Conservation (phyloP, 2,888 invertebrate genomes). For the Drosophila acutilabella region DNA sequence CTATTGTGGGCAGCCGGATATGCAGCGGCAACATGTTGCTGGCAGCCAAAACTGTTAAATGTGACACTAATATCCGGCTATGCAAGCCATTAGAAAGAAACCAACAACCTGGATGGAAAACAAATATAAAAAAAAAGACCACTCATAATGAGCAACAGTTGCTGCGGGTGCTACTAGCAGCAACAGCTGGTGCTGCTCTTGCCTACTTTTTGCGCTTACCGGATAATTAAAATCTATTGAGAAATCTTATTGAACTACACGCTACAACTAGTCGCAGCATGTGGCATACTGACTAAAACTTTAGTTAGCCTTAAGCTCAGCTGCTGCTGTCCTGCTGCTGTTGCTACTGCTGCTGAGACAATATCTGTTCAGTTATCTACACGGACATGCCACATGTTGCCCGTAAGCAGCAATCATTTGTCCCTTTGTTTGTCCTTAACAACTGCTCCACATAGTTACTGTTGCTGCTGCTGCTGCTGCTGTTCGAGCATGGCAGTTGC, state of each 20-base stretch:
- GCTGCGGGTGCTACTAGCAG: constrained; percentile 25
- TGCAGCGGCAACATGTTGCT: constrained; percentile 73
- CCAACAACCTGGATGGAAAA: neutral
- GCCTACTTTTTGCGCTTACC: constrained; percentile 3
- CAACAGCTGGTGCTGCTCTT: constrained; percentile 15
- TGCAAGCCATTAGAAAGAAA: constrained; percentile 36
- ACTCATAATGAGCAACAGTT: constrained; percentile 61
- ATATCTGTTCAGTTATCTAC: constrained; percentile 44
- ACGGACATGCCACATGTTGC: constrained; percentile 56
- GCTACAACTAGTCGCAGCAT: constrained; percentile 39
- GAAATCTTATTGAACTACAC: constrained; percentile 14
- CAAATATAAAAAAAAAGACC: constrained; percentile 27
- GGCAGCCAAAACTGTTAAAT: constrained; percentile 75
- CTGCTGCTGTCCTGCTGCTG: constrained; percentile 27
- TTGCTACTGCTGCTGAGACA: constrained; percentile 22
- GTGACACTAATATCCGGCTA: constrained; percentile 77
- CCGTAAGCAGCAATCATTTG: constrained; percentile 70
- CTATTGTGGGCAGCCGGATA: constrained; percentile 67
- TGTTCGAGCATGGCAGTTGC: constrained; percentile 72
- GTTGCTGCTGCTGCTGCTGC: constrained; percentile 34
- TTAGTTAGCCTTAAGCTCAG: constrained; percentile 34
- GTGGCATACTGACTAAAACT: constrained; percentile 33
- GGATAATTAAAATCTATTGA: constrained; percentile 28
- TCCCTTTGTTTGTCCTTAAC: constrained; percentile 79
- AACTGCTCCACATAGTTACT: constrained; percentile 72